Percentiles rank a stretch among this genome's conserved stretches.
Evolutionary conservation across 23 tunicate genomes (phyloP).

Genomic region (Trididemnum miniatum): DNA sequence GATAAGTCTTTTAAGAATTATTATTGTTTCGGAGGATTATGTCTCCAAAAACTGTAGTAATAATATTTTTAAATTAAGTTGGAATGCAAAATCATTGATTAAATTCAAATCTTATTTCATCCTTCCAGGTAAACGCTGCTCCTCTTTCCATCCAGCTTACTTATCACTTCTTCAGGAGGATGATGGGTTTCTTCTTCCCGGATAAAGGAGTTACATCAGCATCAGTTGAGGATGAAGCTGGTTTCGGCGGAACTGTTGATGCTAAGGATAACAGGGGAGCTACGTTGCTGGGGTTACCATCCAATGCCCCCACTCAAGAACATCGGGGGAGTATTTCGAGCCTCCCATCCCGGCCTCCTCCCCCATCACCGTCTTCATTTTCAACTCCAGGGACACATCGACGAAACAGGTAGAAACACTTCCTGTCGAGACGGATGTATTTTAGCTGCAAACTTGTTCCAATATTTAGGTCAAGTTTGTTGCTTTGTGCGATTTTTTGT

Average conservation of each 20-base stretch:
- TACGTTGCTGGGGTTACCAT: constrained; percentile 11
- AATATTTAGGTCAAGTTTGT: too few relatives aligned
- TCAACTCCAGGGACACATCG: constrained; percentile 20
- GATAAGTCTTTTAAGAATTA: too few relatives aligned
- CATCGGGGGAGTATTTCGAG: constrained; percentile 33
- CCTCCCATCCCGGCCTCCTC: constrained; percentile 62
- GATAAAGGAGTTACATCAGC: constrained; percentile 41
- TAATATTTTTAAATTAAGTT: too few relatives aligned
- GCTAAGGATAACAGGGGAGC: constrained; percentile 27
- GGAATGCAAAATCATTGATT: too few relatives aligned
- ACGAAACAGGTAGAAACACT: not conserved
- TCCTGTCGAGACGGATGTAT: too few relatives aligned
- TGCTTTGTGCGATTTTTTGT: too few relatives aligned
- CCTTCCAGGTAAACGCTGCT: constrained; percentile 85
- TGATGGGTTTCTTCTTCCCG: constrained; percentile 89
- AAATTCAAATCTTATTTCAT: too few relatives aligned
- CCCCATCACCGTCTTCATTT: constrained; percentile 41
- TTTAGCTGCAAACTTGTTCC: too few relatives aligned
- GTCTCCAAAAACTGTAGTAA: too few relatives aligned
- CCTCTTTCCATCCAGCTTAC: constrained; percentile 91
- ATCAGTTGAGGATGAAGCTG: constrained; percentile 38
- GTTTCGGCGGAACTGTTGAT: constrained; percentile 16
- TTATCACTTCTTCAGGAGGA: constrained; percentile 73
- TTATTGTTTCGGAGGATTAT: too few relatives aligned
- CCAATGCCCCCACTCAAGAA: constrained; percentile 10